Evolutionary conservation across 2,797 vertebrate genomes (phyloP).

Genomic region (Eidolon dupreanum): DNA sequence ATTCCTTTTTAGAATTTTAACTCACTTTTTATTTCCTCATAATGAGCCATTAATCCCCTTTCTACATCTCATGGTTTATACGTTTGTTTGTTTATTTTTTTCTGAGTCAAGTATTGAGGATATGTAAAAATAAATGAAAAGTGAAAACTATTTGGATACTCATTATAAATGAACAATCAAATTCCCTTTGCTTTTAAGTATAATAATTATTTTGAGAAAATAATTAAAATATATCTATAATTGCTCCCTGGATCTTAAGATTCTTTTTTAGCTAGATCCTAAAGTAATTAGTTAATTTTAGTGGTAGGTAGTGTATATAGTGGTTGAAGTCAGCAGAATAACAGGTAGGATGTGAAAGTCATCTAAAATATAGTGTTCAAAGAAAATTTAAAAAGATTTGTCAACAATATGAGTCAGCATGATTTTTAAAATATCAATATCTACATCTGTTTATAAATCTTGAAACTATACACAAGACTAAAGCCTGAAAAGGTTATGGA

Average conservation of each 20-base stretch:
- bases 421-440: not conserved
- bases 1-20: constrained; percentile 2
- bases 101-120: not conserved
- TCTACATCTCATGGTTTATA: not conserved
- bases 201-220: not conserved
- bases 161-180: not conserved
- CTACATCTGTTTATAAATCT: not conserved
- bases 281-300: not conserved
- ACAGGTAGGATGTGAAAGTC: not conserved
- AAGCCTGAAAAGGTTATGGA: not conserved
- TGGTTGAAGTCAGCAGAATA: not conserved
- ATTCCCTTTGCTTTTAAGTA: not conserved
- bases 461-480: not conserved
- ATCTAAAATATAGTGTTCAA: not conserved
- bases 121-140: not conserved
- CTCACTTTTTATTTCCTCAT: not conserved
- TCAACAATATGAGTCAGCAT: not conserved
- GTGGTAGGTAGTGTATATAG: not conserved
- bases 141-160: not conserved
- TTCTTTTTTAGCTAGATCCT: not conserved
- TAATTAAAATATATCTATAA: no score
- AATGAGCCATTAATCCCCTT: not conserved
- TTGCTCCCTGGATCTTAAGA: not conserved
- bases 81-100: not conserved
- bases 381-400: not conserved